Evolutionary conservation across 2,888 invertebrate genomes (phyloP).

Genomic region (Lamellibrachia columna): DNA sequence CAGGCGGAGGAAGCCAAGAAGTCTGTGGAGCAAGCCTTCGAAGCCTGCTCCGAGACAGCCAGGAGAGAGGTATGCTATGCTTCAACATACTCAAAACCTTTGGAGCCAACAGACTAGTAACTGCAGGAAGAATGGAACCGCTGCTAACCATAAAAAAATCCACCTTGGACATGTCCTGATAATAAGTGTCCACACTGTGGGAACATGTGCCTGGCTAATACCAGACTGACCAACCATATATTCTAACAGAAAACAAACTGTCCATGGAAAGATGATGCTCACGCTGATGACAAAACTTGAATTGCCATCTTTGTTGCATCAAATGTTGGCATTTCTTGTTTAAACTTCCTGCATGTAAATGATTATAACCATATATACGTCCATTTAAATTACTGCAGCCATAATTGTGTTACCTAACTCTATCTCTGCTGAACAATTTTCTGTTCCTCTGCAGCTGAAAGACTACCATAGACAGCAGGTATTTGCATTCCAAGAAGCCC

Average conservation of each 20-base stretch:
- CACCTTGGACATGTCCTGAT: no score
- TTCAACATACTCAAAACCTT: neutral
- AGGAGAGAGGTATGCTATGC: slow-evolving; percentile 62
- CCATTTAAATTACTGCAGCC: neutral
- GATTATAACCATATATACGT: neutral
- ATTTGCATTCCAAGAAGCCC: slow-evolving; percentile 53
- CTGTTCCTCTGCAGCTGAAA: slow-evolving; percentile 31
- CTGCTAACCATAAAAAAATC: no score
- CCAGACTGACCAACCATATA: no score
- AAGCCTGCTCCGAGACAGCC: slow-evolving; percentile 66
- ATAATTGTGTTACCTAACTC: neutral
- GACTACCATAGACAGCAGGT: slow-evolving; percentile 50
- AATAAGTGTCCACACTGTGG: no score
- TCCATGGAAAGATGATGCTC: neutral
- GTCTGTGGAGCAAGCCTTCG: slow-evolving; percentile 64
- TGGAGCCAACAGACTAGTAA: no score
- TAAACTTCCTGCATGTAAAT: neutral
- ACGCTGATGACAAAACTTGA: neutral
- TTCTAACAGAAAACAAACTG: neutral
- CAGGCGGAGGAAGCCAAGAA: slow-evolving; percentile 66
- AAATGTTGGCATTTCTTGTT: neutral
- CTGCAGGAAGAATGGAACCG: no score
- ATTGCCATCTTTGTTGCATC: neutral
- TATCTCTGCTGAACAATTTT: neutral
- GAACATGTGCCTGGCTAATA: no score